Evolutionary conservation across 2,888 invertebrate genomes (phyloP), one percentile per base, ranked within the genome.

Genomic region (Nomada goodeniana): DNA sequence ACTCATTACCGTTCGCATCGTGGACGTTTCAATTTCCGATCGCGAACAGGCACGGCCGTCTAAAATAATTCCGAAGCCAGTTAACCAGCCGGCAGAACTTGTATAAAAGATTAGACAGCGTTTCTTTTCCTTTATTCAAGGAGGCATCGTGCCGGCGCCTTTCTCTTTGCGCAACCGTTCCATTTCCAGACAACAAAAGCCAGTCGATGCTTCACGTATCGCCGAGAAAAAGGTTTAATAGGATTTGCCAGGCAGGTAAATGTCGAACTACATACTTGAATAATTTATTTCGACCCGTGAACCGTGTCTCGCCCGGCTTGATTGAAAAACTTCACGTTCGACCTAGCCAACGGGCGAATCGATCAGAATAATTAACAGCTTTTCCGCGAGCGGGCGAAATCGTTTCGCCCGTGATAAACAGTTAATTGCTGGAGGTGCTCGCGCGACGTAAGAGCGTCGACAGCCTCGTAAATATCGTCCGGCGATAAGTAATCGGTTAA

Each of bases 171-270:
- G 83, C 83, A 83, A 83, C 75, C 82, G 83, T 57, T 83, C 83
- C 83, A 83, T 83, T 83, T 83, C 83, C 83, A 83, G 83, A 79
- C 83, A 83, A 83, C 83, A 83, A 83, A 83, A 79, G 83, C 79
- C 79, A 82, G 75, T 82, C 79, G 83, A 82, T 75, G 83, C 79
- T 83, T 79, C 83, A 44, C 83, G 82, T 79, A 23, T 78, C 75
- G 74, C 42, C 64, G 78, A 47, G 72, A 78, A 82, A 74, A 82
- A 77, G 83, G 78, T 76, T 83, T 65, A 78, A 79, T 78, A 78
- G 76, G 76, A 82, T 81, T 81, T 82, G 83, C 83, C 63, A 71
- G 71, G 69, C 83, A 74, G 73, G 77, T 64, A 73, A 83, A 82
- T 70, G 69, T 81, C 72, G 69, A 70, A 63, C 73, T 42, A 65